Conservation (phyloP, 2,113 vertebrate genomes). For the Atherinomorus stipes region DNA sequence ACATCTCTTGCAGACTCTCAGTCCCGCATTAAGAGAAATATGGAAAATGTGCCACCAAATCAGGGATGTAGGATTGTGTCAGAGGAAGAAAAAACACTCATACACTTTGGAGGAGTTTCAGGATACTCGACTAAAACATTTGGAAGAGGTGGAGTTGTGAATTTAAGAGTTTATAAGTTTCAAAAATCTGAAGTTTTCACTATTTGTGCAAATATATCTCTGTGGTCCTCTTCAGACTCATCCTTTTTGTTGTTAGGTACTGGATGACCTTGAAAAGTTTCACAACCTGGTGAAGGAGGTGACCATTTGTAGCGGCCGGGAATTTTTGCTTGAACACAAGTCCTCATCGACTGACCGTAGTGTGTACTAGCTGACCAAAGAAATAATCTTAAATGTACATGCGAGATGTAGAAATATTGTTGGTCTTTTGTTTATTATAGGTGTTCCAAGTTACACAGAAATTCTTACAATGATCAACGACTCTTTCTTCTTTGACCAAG, state of each 20-base stretch:
- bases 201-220: neutral
- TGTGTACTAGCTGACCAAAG: neutral
- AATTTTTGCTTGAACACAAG: conserved; percentile 73
- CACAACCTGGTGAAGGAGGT: conserved; percentile 85
- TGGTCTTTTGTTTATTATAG: conserved; percentile 36
- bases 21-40: conserved; percentile 86
- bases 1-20: conserved; percentile 77
- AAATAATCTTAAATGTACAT: neutral
- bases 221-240: neutral
- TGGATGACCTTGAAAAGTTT: conserved; percentile 80
- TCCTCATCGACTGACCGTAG: conserved; percentile 65
- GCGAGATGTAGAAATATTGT: neutral
- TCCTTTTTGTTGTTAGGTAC: conserved; percentile 75
- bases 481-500: conserved; percentile 74
- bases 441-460: conserved; percentile 39
- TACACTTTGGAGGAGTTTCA: conserved; percentile 86
- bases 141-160: conserved; percentile 78
- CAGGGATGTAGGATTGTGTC: conserved; percentile 81
- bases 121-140: conserved; percentile 72
- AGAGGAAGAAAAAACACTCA: conserved; percentile 79
- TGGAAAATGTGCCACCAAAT: conserved; percentile 86
- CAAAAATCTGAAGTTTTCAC: neutral
- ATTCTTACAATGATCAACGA: conserved; percentile 73
- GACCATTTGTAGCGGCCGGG: conserved; percentile 80
- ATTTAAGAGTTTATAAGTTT: neutral